These are phyloP conservation scores for Conomelus anceps DNA, from an alignment of 2,888 invertebrate species.

Conservation along the genomic window DNA sequence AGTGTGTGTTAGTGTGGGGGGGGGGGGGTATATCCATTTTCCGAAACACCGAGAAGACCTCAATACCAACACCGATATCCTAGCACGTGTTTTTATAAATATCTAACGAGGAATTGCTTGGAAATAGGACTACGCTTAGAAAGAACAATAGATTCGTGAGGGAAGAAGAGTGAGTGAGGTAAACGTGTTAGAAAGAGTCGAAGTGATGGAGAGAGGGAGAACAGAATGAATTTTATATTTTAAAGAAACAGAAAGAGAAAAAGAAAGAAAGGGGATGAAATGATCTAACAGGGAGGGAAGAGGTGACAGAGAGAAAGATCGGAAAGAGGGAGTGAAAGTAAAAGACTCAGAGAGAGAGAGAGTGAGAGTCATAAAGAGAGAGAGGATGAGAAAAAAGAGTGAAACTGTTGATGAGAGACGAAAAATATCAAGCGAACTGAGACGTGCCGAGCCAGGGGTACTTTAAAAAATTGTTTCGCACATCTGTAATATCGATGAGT, in stretches of 20 bases:
- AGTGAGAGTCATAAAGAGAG: not conserved
- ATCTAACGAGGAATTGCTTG: conserved; percentile 2
- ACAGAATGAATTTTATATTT: not conserved
- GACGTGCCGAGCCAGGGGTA: not conserved
- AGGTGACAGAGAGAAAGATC: not conserved
- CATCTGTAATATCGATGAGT: not conserved
- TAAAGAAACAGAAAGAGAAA: not conserved
- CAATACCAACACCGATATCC: not conserved
- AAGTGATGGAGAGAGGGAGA: not conserved
- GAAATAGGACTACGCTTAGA: not conserved
- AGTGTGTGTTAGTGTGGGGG: not conserved
- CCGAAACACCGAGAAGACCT: not conserved
- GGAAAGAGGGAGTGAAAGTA: not conserved
- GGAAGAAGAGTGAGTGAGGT: not conserved
- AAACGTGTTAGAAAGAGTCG: too few species aligned
- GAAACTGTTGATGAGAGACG: not conserved
- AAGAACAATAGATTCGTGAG: not conserved
- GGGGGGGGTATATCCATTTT: not conserved
- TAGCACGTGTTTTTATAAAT: conserved; percentile 13
- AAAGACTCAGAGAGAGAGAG: not conserved
- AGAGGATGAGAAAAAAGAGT: too few species aligned
- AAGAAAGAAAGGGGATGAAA: not conserved
- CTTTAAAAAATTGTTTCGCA: not conserved
- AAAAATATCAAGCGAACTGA: not conserved
- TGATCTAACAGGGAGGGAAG: too few species aligned